A percentile compares a stretch with the other conserved stretches of the same genome.
These are phyloP conservation scores for Barbus barbus DNA, from an alignment of 2,113 vertebrate genomes.

Conservation along the genomic window DNA sequence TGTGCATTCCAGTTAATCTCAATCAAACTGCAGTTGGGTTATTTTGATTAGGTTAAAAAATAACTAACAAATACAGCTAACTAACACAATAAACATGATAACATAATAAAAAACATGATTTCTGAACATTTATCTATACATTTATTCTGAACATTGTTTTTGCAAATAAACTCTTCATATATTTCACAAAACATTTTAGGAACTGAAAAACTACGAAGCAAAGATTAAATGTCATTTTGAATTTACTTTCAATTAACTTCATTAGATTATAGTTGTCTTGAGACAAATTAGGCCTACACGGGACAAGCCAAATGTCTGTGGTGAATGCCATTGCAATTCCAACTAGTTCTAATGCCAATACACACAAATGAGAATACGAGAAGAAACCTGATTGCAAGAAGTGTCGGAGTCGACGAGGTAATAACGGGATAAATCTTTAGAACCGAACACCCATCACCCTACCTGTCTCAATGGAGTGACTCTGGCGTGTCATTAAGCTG, in stretches of 20 bases:
- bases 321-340: background rate
- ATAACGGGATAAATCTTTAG: conserved; percentile 25
- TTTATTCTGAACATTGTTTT: no score
- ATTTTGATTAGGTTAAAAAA: no score
- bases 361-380: conserved; percentile 36
- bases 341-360: conserved; percentile 15
- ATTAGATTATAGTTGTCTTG: background rate
- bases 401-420: background rate
- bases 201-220: no score
- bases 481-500: conserved; percentile 43
- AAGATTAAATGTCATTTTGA: background rate
- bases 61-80: no score
- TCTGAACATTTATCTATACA: no score
- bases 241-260: background rate
- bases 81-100: no score
- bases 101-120: no score
- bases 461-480: conserved; percentile 73
- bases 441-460: conserved; percentile 41
- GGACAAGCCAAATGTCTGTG: conserved; percentile 9
- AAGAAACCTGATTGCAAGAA: conserved; percentile 28
- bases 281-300: conserved; percentile 7
- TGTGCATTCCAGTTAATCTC: no score
- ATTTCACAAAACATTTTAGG: no score
- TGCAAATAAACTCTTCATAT: no score
- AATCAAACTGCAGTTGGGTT: no score